Base-by-base conservation (phyloP, 2,888 invertebrate species). In the Bhutanitis thaidina region DNA sequence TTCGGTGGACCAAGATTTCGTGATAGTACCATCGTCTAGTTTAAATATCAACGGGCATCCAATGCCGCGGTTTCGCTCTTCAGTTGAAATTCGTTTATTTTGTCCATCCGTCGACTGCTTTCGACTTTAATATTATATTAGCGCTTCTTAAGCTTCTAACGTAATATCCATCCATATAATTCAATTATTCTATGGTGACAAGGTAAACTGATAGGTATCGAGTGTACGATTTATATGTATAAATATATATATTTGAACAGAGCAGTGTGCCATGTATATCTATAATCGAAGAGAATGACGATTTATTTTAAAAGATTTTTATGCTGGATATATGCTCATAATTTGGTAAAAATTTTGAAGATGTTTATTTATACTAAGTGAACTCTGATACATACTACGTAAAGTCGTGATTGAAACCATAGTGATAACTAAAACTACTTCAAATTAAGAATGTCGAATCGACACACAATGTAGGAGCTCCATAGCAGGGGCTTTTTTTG, bases 171-270 rank as follows among this genome's bases (percentile, higher is more conserved):
- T 88, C 88, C 88, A 88, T 83, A 74, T 79, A 82, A 86, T 82
- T 87, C 88, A 88, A 89, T 89, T 89, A 88, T 81, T 81, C 80
- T 84, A 86, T 87, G 86, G 86, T 80, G 80, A 88, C 87, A 88
- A 87, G 86, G 89, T 87, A 84, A 82, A 79, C 78, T 76, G 82
- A 71, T 82, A 83, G 76, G 77, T 81, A 30, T 30, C 30, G 30
- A 30, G 70, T 82, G 78, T 82, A 78, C 76, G 74, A 76, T 70
- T 69, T 72, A 65, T 76, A 69, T 79, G 74, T 77, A 80, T 77
- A 80, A 74, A 73, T 78, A 80, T 63, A 61, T 64, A 63, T 65
- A 63, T 36, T n/a, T 75, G 74, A 80, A 83, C 80, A 78, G 81
- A 84, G 85, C 86, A 76, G 79, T 79, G 88, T 88, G 89, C 89